These are phyloP conservation scores for Microtus ochrogaster DNA, from an alignment of 2,113 vertebrate genomes.

Conservation along the genomic window DNA sequence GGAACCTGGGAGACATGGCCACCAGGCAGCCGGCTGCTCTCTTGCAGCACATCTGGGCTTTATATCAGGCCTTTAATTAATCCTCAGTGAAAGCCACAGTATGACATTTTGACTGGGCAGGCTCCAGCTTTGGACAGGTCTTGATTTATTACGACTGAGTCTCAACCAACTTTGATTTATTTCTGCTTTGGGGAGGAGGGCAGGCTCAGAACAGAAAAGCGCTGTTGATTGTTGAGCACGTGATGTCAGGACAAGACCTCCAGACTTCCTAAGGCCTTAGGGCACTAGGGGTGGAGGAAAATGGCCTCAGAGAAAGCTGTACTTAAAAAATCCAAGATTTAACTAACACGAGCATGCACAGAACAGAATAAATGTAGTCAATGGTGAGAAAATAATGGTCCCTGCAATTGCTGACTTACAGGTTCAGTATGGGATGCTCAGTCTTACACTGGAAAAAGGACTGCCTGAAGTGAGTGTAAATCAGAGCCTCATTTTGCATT, in stretches of 20 bases:
- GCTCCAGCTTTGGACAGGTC: slow-evolving; percentile 97
- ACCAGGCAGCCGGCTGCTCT: slow-evolving; percentile 89
- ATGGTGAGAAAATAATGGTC: slow-evolving; percentile 33
- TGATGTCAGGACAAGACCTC: slow-evolving; percentile 86
- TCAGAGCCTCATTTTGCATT: slow-evolving; percentile 88
- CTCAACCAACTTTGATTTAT: slow-evolving; percentile 99
- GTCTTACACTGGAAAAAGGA: slow-evolving; percentile 88
- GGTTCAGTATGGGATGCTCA: slow-evolving; percentile 85
- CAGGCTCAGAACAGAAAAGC: slow-evolving; percentile 89
- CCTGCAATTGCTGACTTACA: slow-evolving; percentile 81
- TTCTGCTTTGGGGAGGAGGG: slow-evolving; percentile 92
- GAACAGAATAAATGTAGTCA: not conserved
- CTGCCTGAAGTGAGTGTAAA: slow-evolving; percentile 88
- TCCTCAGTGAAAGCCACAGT: slow-evolving; percentile 99
- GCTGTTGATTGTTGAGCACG: slow-evolving; percentile 88
- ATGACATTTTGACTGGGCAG: slow-evolving; percentile 99
- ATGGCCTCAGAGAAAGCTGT: slow-evolving; percentile 77
- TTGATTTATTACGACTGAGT: slow-evolving; percentile 99
- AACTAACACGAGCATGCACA: slow-evolving; percentile 7
- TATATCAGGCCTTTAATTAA: slow-evolving; percentile 99
- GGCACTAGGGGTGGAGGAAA: slow-evolving; percentile 83
- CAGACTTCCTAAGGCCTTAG: slow-evolving; percentile 82
- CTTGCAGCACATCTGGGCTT: slow-evolving; percentile 99
- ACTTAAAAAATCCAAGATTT: slow-evolving; percentile 64
- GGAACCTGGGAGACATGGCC: slow-evolving; percentile 87